Base-by-base conservation (phyloP, 1,140 invertebrate species). In the Neodiprion virginianus region DNA sequence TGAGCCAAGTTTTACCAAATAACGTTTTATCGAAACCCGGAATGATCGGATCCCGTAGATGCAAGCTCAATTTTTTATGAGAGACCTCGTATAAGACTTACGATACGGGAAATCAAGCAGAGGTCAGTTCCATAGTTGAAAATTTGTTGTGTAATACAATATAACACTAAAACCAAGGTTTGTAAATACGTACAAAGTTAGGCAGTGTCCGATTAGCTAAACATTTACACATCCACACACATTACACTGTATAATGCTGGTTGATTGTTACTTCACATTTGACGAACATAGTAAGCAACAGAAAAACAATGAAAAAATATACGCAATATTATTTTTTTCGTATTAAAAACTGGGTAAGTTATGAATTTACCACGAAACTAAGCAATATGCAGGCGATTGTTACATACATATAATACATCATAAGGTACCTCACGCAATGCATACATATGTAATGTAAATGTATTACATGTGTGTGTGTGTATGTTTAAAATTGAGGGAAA, bases 151-250 rank as follows among this genome's bases (percentile, higher is more conserved):
- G 5, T 40, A 40, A 40, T 40, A 40, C 28, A 40, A 40, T 40
- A 40, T 5, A 40, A 40, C 2, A 40, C 28, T 40, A 67, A 73
- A 49, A 68, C 72, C 61, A 65, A 14, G 72, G 66, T 77, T 79
- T 82, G 82, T 84, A 83, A 81, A 84, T 85, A 83, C 66, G 76
- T 80, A 5, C 5, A 40, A 80, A 81, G 79, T 84, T 81, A 80
- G 28, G 28, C 79, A 83, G 81, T 83, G 83, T 80, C 79, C 84
- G 80, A 74, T 84, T 81, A 82, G 83, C 83, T 76, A 80, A 81
- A 79, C 82, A 83, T 85, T 77, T 14, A 40, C 48, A 73, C 40
- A 17, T 73, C 23, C 14, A 12, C 53, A 21, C n/a, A 70, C 8
- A 17, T 4, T 40, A 40, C 28, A 40, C 28, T 40, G 2, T 40